Evolutionary conservation across 2,888 invertebrate species (phyloP).

Genomic region (Cistogaster globosa): DNA sequence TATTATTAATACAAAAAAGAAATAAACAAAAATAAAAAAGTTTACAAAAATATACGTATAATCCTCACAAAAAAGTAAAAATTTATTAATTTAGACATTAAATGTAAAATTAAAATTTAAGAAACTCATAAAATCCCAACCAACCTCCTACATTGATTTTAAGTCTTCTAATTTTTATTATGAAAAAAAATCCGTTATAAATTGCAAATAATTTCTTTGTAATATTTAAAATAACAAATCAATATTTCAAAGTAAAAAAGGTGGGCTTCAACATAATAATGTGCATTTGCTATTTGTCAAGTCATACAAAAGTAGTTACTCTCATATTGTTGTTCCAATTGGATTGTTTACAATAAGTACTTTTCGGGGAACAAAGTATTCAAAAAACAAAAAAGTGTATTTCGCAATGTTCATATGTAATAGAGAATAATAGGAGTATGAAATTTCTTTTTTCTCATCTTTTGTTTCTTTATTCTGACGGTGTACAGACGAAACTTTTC

Average conservation of each 20-base stretch:
- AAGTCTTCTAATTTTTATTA: slow-evolving; percentile 6
- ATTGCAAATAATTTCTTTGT: slow-evolving; percentile 82
- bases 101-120: slow-evolving; percentile 72
- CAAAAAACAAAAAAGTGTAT: too few relatives aligned
- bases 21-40: slow-evolving; percentile 47
- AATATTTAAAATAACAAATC: slow-evolving; percentile 73
- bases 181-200: slow-evolving; percentile 59
- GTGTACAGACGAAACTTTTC: too few relatives aligned
- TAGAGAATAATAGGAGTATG: too few relatives aligned
- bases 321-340: too few relatives aligned
- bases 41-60: slow-evolving; percentile 57
- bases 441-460: too few relatives aligned
- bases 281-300: not conserved
- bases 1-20: slow-evolving; percentile 36
- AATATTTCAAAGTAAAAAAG: slow-evolving; percentile 9
- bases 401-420: too few relatives aligned
- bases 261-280: not conserved
- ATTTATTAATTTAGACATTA: slow-evolving; percentile 72
- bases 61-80: slow-evolving; percentile 60
- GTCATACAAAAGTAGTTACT: not conserved
- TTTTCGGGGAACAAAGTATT: too few relatives aligned
- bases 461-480: too few relatives aligned
- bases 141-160: slow-evolving; percentile 20
- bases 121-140: slow-evolving; percentile 41
- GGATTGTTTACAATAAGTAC: too few relatives aligned